phyloP scores from a whole-genome alignment of 2,888 invertebrate genomes.

The Phaonia tiefii region DNA sequence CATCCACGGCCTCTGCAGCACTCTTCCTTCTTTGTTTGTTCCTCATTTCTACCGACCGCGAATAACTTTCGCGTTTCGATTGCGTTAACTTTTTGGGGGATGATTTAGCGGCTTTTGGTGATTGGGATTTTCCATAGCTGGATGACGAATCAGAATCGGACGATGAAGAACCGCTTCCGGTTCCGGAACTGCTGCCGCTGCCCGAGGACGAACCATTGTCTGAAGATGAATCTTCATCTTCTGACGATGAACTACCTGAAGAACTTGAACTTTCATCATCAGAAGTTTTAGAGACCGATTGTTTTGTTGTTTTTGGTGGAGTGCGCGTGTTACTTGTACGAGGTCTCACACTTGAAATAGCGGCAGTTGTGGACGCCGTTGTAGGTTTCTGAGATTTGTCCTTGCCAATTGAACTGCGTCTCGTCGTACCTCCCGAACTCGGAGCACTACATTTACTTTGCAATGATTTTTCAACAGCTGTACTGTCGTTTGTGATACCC shows the following conservation, averaged over 20 bases:
- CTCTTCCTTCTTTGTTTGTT: constrained; percentile 74
- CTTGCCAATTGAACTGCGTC: constrained; percentile 63
- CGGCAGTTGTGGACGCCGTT: constrained; percentile 51
- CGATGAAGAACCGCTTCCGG: constrained; percentile 70
- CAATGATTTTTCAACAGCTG: constrained; percentile 43
- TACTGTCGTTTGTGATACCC: constrained; percentile 2
- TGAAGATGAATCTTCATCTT: constrained; percentile 75
- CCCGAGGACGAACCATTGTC: constrained; percentile 72
- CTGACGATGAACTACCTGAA: constrained; percentile 76
- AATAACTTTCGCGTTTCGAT: constrained; percentile 75
- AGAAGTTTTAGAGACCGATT: constrained; percentile 48
- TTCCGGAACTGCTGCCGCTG: constrained; percentile 68
- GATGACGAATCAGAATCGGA: constrained; percentile 70
- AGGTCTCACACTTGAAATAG: constrained; percentile 58
- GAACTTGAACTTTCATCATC: constrained; percentile 73
- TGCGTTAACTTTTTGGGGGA: constrained; percentile 67
- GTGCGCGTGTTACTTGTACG: constrained; percentile 67
- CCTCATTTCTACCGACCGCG: constrained; percentile 75
- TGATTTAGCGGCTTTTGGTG: constrained; percentile 68
- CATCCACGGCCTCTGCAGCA: constrained; percentile 59
- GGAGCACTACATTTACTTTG: constrained; percentile 34
- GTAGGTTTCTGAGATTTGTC: constrained; percentile 42
- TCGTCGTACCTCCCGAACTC: constrained; percentile 45
- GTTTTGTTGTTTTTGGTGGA: constrained; percentile 43
- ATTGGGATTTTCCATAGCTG: constrained; percentile 67